Percentiles rank a stretch among this genome's conserved stretches.
These are phyloP conservation scores for Bombus superbus DNA, from an alignment of 1,140 invertebrate genomes.

Conservation along the genomic window DNA sequence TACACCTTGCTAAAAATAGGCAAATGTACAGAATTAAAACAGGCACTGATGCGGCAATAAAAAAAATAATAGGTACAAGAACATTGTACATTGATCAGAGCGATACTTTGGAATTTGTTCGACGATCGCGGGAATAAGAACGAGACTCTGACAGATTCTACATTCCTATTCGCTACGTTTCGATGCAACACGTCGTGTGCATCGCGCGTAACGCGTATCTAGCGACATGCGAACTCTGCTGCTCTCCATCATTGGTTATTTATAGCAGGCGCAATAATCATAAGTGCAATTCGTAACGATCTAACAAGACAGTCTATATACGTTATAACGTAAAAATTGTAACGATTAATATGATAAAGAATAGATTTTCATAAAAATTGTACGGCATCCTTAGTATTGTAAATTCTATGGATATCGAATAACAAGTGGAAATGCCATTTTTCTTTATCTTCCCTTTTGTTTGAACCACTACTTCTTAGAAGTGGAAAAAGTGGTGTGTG, in stretches of 20 bases:
- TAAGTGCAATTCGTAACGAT: slow-evolving; percentile 3
- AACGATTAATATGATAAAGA: not conserved
- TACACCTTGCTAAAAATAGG: too few species aligned
- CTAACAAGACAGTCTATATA: not conserved
- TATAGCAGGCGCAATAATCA: slow-evolving; percentile 8
- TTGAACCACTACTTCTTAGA: slow-evolving; percentile 14
- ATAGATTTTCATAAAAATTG: not conserved
- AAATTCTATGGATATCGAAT: not conserved
- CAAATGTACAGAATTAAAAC: too few species aligned
- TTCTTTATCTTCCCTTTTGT: slow-evolving; percentile 49
- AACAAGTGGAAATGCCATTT: not conserved
- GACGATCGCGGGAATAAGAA: not conserved
- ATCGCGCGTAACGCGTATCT: slow-evolving; percentile 5
- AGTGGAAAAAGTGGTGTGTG: not conserved
- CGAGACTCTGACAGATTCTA: not conserved
- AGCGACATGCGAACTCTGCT: not conserved
- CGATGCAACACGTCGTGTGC: not conserved
- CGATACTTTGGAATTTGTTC: slow-evolving; percentile 3
- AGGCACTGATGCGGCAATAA: too few species aligned
- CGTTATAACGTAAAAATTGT: not conserved
- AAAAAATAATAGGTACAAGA: not conserved
- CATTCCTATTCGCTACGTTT: slow-evolving; percentile 5
- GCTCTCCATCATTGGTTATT: slow-evolving; percentile 18
- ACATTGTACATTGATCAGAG: not conserved
- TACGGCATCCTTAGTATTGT: slow-evolving; percentile 12